Evolutionary conservation across 2,888 invertebrate species (phyloP).

Genomic region (Papilio demoleus): DNA sequence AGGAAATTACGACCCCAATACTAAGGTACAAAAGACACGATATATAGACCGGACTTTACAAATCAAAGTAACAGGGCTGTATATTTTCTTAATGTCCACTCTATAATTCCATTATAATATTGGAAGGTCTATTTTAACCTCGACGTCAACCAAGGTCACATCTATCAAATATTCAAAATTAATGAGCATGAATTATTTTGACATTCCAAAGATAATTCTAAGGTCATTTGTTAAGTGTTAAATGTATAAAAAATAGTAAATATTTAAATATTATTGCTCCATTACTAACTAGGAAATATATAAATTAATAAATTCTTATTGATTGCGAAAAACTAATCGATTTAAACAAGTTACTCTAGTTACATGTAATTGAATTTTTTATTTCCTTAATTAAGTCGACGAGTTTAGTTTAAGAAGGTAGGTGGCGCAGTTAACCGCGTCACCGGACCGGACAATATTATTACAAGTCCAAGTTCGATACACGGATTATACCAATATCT

Average conservation of each 20-base stretch:
- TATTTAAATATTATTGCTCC: not conserved
- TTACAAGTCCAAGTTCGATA: too few relatives aligned
- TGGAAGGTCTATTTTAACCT: slow-evolving; percentile 34
- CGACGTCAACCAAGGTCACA: slow-evolving; percentile 29
- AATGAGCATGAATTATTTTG: slow-evolving; percentile 19
- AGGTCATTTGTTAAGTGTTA: slow-evolving; percentile 17
- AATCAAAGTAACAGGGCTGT: too few relatives aligned
- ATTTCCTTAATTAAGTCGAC: too few relatives aligned
- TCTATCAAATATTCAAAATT: slow-evolving; percentile 20
- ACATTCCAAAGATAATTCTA: slow-evolving; percentile 7
- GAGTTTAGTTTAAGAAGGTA: too few relatives aligned
- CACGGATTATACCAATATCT: too few relatives aligned
- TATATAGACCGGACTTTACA: too few relatives aligned
- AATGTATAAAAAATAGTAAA: slow-evolving; percentile 19
- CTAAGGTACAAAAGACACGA: not conserved
- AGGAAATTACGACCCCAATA: slow-evolving; percentile 36
- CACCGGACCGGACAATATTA: too few relatives aligned
- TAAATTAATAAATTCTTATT: not conserved
- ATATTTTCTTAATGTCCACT: too few relatives aligned
- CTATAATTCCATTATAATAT: too few relatives aligned
- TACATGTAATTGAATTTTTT: too few relatives aligned
- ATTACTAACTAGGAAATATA: not conserved
- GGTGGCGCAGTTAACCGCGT: too few relatives aligned
- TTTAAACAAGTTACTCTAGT: too few relatives aligned
- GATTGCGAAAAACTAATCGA: not conserved